Evolutionary conservation across 2,888 invertebrate genomes (phyloP), one percentile per base, ranked within the genome.

Genomic region (Drosophila falleni): DNA sequence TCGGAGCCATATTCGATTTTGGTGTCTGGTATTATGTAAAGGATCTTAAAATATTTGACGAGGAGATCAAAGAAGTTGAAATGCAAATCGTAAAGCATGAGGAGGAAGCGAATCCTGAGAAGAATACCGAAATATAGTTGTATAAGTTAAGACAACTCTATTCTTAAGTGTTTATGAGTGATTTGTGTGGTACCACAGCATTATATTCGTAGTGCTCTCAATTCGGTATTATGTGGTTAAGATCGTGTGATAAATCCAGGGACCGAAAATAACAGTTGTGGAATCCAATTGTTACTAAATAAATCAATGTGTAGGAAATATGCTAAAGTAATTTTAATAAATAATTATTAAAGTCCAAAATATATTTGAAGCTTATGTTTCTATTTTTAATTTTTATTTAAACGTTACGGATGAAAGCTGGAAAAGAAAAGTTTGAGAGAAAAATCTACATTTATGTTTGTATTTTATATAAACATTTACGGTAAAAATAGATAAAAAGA

Each of bases 21-120:
- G 94, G 94, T 15, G 95, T 96, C 11, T 95, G 95, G 95, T 95
- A 95, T 91, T 95, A 94, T 83, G 95, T 95, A 1, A 95, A 95
- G 90, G 94, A 95, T 82, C 93, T 96, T 50, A 94, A 95, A 91
- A 95, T 95, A 80, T 95, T 95, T 89, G 95, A 95, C 81, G 95
- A 95, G 74, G 95, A 95, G 82, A 80, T 91, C 9, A 91, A 92
- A 31, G 92, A 92, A 42, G 82, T 88, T 13, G 93, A 93, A 86
- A 80, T 93, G 85, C 80, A 91, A 74, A 88, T 92, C 44, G 90
- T 92, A 16, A 84, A 90, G 67, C 91, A 91, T 67, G 91, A 92
- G 62, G 93, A 93, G 74, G 91, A 91, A 56, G 68, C 69, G 31
- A 86, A 72, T 69, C 69, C 90, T 47, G 92, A 91, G 79, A 92